A percentile compares a stretch with the other conserved stretches of the same genome.
phyloP scores from a whole-genome alignment of 1,140 invertebrate species.

The Phymastichus coffea region DNA sequence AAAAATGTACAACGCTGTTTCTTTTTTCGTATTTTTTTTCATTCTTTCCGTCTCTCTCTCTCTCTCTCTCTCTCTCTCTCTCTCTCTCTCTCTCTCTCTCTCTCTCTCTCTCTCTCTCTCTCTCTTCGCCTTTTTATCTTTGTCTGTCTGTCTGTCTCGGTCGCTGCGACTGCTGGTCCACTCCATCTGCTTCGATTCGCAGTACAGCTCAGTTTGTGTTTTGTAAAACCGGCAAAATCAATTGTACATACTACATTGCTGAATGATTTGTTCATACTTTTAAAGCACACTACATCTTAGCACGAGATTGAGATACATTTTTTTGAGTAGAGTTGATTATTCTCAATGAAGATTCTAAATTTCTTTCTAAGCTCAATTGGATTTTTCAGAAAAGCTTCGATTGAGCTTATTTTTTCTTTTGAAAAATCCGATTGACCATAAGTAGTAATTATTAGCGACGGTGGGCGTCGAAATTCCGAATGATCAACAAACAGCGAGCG shows the following conservation, averaged over 20 bases:
- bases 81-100: conserved; percentile 1
- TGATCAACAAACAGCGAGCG: too few relatives aligned
- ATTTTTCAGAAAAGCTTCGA: conserved; percentile 15
- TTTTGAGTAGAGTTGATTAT: too few relatives aligned
- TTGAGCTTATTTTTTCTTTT: background rate
- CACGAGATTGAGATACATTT: too few relatives aligned
- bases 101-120: background rate
- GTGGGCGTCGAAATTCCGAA: conserved; percentile 4
- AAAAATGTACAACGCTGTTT: too few relatives aligned
- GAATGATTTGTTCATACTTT: background rate
- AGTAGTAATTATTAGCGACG: background rate
- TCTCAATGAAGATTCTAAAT: too few relatives aligned
- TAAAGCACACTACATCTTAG: background rate
- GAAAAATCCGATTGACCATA: conserved; percentile 15
- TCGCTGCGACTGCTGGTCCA: conserved; percentile 56
- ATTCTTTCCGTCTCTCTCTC: background rate
- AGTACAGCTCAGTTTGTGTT: conserved; percentile 49
- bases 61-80: background rate
- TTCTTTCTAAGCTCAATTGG: background rate
- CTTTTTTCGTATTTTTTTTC: too few relatives aligned
- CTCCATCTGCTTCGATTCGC: conserved; percentile 54
- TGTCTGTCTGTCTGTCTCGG: conserved; percentile 28
- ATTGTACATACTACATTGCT: background rate
- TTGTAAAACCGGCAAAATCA: background rate
- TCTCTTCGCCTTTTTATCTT: background rate